Conservation (phyloP, 2,797 vertebrate genomes). For the Cyclura pinguis region DNA sequence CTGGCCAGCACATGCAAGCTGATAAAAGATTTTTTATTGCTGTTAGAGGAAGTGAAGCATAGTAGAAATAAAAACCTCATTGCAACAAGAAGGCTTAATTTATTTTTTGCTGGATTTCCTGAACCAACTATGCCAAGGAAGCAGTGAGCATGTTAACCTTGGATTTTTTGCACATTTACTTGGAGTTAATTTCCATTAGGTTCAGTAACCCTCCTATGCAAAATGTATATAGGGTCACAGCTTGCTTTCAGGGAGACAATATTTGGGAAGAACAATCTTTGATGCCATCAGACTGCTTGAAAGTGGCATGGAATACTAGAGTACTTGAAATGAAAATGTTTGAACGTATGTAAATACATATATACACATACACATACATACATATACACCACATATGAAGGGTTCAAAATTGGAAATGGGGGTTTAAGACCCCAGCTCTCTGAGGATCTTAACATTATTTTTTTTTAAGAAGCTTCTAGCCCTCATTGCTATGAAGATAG, state of each 20-base stretch:
- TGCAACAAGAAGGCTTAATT: rapidly evolving
- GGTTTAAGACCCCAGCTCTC: neutral
- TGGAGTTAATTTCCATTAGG: neutral
- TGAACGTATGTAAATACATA: too few species aligned
- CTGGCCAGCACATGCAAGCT: rapidly evolving
- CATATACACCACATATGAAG: neutral
- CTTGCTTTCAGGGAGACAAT: neutral
- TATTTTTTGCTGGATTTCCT: neutral
- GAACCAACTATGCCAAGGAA: neutral
- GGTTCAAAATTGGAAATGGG: neutral
- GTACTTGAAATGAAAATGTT: neutral
- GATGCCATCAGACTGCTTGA: neutral
- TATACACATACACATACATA: too few species aligned
- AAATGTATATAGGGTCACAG: neutral
- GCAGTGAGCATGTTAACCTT: neutral
- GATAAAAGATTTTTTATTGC: neutral
- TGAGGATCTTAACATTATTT: neutral
- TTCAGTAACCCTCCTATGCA: neutral
- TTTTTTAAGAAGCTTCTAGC: neutral
- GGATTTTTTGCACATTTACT: neutral
- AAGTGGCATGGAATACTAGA: neutral
- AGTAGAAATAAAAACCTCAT: rapidly evolving
- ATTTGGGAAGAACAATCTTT: neutral
- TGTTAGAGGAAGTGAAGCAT: neutral
- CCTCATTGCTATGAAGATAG: neutral